These are phyloP conservation scores for Ochotona curzoniae DNA, from an alignment of 2,113 vertebrate genomes.

Conservation along the genomic window DNA sequence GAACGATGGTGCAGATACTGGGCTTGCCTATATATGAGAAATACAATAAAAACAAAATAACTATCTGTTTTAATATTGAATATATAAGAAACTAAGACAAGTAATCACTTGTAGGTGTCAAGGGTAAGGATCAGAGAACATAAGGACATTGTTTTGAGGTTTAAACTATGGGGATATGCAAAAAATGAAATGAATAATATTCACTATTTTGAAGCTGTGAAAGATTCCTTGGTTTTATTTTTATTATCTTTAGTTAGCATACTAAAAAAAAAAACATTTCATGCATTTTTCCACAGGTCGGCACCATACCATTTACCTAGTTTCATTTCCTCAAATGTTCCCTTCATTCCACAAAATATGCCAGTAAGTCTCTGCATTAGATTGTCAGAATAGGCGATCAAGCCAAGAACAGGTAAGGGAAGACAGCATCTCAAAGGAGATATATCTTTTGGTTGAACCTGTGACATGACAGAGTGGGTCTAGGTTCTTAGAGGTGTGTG, in stretches of 20 bases:
- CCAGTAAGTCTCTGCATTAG: neutral
- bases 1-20: neutral
- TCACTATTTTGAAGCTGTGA: neutral
- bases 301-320: neutral
- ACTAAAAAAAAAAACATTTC: neutral
- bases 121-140: neutral
- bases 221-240: slow-evolving; percentile 30
- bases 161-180: neutral
- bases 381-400: neutral
- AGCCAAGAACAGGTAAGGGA: neutral
- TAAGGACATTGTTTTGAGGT: neutral
- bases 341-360: neutral
- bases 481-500: neutral
- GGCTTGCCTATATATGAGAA: neutral
- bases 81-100: slow-evolving; percentile 32
- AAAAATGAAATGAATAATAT: slow-evolving; percentile 37
- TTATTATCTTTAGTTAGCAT: neutral
- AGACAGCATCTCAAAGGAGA: neutral
- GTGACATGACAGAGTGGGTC: neutral
- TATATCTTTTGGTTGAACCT: neutral
- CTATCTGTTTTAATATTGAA: neutral
- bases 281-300: neutral
- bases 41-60: neutral
- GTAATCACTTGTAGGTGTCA: neutral
- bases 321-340: neutral